Evolutionary conservation across 2,797 vertebrate genomes (phyloP), one percentile per base, ranked within the genome.

Genomic region (Sphenopsis melanotis): DNA sequence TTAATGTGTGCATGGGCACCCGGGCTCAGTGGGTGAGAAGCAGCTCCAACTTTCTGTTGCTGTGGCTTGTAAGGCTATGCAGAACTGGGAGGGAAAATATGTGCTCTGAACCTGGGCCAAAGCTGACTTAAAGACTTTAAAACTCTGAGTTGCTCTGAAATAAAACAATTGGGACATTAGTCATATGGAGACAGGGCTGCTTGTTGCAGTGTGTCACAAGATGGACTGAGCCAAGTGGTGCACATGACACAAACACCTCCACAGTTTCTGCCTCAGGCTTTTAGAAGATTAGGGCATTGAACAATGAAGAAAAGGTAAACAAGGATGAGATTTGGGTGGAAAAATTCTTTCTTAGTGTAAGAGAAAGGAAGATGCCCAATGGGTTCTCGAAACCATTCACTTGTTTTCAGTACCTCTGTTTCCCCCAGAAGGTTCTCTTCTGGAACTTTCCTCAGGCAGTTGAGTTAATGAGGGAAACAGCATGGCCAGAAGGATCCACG

Each of bases 21-120:
- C 4, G 0, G 41, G 42, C 47, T 60, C 12, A 0, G 17, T 41
- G 60, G 34, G 34, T 46, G 63, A 90, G 75, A 82, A 49, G 77
- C 5, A 66, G 44, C 49, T 91, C 74, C 59, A 74, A 1, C 5
- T 87, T 89, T 74, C 34, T 90, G 19, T 37, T 93, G 74, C 81
- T 84, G 88, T 87, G 78, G 46, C 68, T 82, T 93, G 70, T 59
- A 82, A 63, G 86, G 71, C 49, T 64, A 0, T 63, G 37, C 46
- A 77, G 74, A 83, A 70, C 13, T 80, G 71, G 64, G 83, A 84
- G 44, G 46, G 46, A 20, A 86, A 92, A 77, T n/a, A 53, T 10
- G 59, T 70, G 59, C 88, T 87, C 68, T 89, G 92, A 94, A 83
- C 64, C 22, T 76, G 17, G 49, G 80, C 86, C 66, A 87, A 82